Evolutionary conservation across 1,140 invertebrate species (phyloP), one percentile per base, ranked within the genome.

Genomic region (Drosophila bifasciata): DNA sequence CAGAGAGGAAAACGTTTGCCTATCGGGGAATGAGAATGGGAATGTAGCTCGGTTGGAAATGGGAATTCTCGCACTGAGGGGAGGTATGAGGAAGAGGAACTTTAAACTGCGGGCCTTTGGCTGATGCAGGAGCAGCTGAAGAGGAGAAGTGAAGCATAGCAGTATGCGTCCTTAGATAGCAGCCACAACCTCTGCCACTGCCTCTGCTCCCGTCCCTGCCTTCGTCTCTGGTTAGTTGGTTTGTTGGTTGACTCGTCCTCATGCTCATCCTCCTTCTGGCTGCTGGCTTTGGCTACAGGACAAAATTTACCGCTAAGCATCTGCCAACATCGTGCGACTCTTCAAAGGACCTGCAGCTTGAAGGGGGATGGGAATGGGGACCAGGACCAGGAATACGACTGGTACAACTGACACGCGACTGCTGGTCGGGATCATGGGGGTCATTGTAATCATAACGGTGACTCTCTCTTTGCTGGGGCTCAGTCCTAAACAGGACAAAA

Each of bases 221-320:
- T 13, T 3, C 11, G 32, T 36, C 32, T 36, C 11, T 36, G 32
- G 32, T 36, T 36, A 13, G 32, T 36, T 51, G 43, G 28, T 46
- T 67, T 45, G 36, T 46, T 49, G 57, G 45, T 28, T 50, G 57
- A 36, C 45, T 36, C 13, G 15, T 61, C 40, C 43, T 19, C 51
- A 45, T 51, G 32, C 32, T 43, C 45, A 16, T 51, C n/a, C 53
- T 28, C 45, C 56, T 19, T 21, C 51, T 57, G 44, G 23, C 51
- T 44, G 36, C 66, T 56, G 41, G 44, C 44, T 66, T 71, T 56
- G 52, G 67, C 60, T 59, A 55, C 64, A 53, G 69, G 67, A 43
- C 69, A 25, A 64, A 83, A 83, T 81, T 77, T 86, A 75, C 77
- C 81, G 72, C 81, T 80, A 86, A 86, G 64, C 81, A 80, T 74